Percentiles rank a stretch among this genome's conserved stretches.
Evolutionary conservation across 2,797 vertebrate genomes (phyloP).

Genomic region (Otus scops): DNA sequence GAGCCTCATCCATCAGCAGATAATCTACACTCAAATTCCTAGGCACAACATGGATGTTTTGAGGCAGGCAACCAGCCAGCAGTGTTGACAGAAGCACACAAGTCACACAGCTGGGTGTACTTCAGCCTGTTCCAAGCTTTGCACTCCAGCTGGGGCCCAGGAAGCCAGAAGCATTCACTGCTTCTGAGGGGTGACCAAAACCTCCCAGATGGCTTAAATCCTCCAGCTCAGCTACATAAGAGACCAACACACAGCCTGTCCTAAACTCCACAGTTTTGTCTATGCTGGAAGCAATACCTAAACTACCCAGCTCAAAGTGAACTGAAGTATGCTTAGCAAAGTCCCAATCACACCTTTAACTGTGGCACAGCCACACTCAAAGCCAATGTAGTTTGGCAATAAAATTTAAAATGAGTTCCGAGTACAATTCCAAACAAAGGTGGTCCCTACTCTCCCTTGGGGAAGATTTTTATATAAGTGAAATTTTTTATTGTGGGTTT

Average conservation of each 20-base stretch:
- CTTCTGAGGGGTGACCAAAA: not conserved
- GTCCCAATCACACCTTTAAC: not conserved
- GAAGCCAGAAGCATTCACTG: not conserved
- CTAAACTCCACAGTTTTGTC: not conserved
- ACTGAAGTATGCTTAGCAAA: not conserved
- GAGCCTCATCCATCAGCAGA: not conserved
- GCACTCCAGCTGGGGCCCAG: not conserved
- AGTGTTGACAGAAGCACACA: not conserved
- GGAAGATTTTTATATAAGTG: not conserved
- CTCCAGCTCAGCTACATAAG: not conserved
- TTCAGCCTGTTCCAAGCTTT: not conserved
- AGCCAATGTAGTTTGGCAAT: not conserved
- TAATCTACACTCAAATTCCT: not conserved
- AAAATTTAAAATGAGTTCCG: not conserved
- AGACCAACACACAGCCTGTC: not conserved
- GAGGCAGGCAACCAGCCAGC: not conserved
- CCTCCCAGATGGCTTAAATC: not conserved
- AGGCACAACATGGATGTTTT: rapidly evolving
- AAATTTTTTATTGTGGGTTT: not conserved
- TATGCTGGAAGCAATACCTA: not conserved
- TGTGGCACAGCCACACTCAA: not conserved
- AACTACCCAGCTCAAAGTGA: not conserved
- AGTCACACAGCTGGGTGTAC: not conserved
- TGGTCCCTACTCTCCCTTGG: not conserved
- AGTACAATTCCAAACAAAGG: not conserved